A percentile compares a stretch with the other conserved stretches of the same genome.
Conservation (phyloP, 1,140 invertebrate genomes). For the Pseudobourletiella spinata region DNA sequence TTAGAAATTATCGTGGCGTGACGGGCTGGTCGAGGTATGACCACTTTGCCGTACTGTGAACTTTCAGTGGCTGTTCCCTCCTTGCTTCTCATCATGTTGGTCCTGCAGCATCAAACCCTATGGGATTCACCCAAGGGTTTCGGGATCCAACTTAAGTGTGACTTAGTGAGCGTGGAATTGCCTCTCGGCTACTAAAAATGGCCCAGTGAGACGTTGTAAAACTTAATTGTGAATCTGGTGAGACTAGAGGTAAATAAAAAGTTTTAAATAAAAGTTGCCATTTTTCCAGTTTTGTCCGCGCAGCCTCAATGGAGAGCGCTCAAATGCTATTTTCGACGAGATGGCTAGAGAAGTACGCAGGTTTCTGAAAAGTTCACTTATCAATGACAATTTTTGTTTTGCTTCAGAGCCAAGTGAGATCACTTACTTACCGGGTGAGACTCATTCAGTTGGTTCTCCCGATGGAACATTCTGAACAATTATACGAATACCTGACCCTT, state of each 20-base stretch:
- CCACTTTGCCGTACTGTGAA: slow-evolving; percentile 57
- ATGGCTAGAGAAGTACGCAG: too few species aligned
- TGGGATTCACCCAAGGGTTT: not conserved
- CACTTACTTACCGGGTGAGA: not conserved
- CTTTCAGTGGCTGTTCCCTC: slow-evolving; percentile 56
- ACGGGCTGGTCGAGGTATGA: slow-evolving; percentile 73
- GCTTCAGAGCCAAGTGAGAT: not conserved
- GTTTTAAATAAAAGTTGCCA: too few species aligned
- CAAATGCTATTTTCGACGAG: too few species aligned
- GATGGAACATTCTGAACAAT: not conserved
- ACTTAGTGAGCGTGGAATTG: not conserved
- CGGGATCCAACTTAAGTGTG: slow-evolving; percentile 8
- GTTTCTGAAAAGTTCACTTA: too few species aligned
- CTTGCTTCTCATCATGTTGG: slow-evolving; percentile 41
- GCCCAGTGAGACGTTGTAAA: slow-evolving; percentile 4
- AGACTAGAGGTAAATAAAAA: slow-evolving; percentile 5
- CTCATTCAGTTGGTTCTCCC: not conserved
- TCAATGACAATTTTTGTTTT: not conserved
- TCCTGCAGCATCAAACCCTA: slow-evolving; percentile 6
- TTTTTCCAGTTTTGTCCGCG: too few species aligned
- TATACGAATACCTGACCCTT: not conserved
- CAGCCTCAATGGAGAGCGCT: too few species aligned
- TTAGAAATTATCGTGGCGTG: slow-evolving; percentile 40
- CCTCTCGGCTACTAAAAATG: not conserved
- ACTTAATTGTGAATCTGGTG: not conserved